Conservation (phyloP, 2,113 vertebrate genomes). For the Entelurus aequoreus region DNA sequence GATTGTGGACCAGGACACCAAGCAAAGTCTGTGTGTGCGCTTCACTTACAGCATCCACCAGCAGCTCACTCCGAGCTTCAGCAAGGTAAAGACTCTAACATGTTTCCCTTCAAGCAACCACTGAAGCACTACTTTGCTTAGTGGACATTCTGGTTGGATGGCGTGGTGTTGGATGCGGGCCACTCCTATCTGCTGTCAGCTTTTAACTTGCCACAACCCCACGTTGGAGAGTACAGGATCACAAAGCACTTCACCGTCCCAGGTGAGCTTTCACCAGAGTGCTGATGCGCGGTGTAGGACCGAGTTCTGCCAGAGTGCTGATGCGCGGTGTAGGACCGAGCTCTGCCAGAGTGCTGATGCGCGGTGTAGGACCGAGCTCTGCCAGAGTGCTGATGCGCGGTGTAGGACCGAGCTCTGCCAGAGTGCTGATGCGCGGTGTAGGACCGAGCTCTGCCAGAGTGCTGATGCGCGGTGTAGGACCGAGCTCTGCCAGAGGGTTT, state of each 20-base stretch:
- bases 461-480: too few relatives aligned
- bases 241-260: constrained; percentile 39
- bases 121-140: constrained; percentile 7
- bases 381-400: too few relatives aligned
- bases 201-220: constrained; percentile 62
- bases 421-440: too few relatives aligned
- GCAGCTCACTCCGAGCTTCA: rapidly evolving
- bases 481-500: too few relatives aligned
- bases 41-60: constrained; percentile 30
- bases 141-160: constrained; percentile 65
- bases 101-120: not conserved
- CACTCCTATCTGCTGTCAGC: constrained; percentile 52
- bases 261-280: constrained; percentile 37
- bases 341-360: too few relatives aligned
- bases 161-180: constrained; percentile 43
- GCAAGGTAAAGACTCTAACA: constrained; percentile 28
- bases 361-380: too few relatives aligned
- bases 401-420: too few relatives aligned
- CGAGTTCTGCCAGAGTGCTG: too few relatives aligned
- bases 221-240: not conserved
- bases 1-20: constrained; percentile 52
- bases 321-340: too few relatives aligned
- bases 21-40: constrained; percentile 53
- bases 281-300: too few relatives aligned
- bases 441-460: too few relatives aligned